Base-by-base conservation (phyloP, 2,888 invertebrate genomes). In the Cyaniris semiargus region DNA sequence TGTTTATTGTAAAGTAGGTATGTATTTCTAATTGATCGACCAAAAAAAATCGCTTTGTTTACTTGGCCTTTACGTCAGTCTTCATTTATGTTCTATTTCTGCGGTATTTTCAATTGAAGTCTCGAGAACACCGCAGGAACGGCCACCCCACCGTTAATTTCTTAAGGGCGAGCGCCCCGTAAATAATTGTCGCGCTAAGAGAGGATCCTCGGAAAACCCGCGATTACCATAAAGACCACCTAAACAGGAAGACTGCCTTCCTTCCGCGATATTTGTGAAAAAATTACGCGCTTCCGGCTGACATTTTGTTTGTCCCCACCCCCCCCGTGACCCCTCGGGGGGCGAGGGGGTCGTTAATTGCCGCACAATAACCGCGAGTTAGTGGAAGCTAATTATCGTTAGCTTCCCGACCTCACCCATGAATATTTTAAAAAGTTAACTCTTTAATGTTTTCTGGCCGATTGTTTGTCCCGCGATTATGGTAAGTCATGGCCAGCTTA, bases 161-260 rank as follows among this genome's bases (percentile, higher is more conserved):
- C 89, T 88, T 87, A 87, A 87, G 87, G 86, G 85, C 84, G 85
- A 81, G 85, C 85, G 83, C 79, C 53, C 5, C 86, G 87, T 92
- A 89, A 93, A 92, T 93, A 93, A 93, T 91, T 88, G 88, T 89
- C 86, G 85, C 85, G 87, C 89, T 88, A 89, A 92, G 90, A 90
- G 89, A 91, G 90, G 90, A 85, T 87, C 88, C 89, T 86, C 89
- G 89, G 90, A 93, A 93, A 91, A 91, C 89, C 86, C 84, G 79
- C 87, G 90, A 94, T 94, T 94, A 93, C 86, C 93, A 94, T 94
- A 93, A 94, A 93, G 93, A 91, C 88, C 92, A 90, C 87, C 92
- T 92, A 91, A 93, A 91, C 92, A 90, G 91, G 84, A 89, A 85
- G 87, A 83, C 87, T 91, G 91, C 82, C 90, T 92, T 92, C 93